phyloP scores from a whole-genome alignment of 2,797 vertebrate species.

The Tangara arthus region DNA sequence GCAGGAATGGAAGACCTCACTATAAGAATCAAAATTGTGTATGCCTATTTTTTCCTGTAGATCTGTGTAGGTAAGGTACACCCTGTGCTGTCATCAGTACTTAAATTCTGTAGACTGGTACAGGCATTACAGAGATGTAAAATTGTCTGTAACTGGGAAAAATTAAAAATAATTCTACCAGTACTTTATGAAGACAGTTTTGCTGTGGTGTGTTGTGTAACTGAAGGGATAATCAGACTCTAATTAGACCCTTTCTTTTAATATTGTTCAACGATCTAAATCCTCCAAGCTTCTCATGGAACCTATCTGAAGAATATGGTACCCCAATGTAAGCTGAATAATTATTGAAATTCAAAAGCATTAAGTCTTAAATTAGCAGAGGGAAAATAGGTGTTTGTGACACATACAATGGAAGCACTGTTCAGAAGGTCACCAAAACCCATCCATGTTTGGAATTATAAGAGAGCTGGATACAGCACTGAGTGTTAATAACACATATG shows the following conservation, averaged over 20 bases:
- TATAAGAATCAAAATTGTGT: neutral
- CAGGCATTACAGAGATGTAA: neutral
- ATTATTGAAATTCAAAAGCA: neutral
- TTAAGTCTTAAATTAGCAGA: neutral
- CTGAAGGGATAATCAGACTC: neutral
- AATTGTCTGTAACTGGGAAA: neutral
- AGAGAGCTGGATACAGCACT: neutral
- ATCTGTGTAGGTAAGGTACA: neutral
- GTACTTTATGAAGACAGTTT: neutral
- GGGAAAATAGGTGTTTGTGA: neutral
- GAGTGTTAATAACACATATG: neutral
- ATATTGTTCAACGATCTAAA: neutral
- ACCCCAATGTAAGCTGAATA: neutral
- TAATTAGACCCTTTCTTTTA: neutral
- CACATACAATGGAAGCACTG: neutral
- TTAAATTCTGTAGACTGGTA: neutral
- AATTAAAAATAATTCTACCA: neutral
- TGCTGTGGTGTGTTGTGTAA: neutral
- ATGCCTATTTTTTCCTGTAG: neutral
- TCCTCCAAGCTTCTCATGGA: neutral
- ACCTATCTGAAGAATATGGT: neutral
- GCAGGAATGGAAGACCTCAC: neutral
- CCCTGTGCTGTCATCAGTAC: neutral
- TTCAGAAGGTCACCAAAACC: neutral
- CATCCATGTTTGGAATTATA: neutral